Evolutionary conservation across 2,797 vertebrate species (phyloP), one percentile per base, ranked within the genome.

Genomic region (Gallinago nigripennis): DNA sequence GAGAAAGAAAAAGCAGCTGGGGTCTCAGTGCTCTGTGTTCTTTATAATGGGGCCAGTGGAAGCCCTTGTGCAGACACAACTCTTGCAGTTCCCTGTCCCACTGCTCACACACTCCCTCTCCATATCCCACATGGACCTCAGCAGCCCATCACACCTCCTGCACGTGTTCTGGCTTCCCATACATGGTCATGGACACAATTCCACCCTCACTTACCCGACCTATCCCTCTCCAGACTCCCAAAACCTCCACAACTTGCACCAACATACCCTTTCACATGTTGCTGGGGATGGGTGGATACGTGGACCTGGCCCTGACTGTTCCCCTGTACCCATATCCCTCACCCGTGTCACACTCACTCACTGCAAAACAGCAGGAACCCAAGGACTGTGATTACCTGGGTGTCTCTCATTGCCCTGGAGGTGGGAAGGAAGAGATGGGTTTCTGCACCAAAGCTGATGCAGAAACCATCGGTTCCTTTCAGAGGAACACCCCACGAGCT

Each of bases 221-320:
- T 9, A 8, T 33, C 46, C 43, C 54, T 23, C 54, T 57, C 35
- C 72, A 51, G 21, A 15, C 4, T 39, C 20, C 48, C 10, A 0
- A 9, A 28, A 15, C 46, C 46, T 43, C 45, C 0, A 2, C 24
- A 45, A 27, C 51, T 53, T 1, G 3, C 60, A 50, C 41, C 56
- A 48, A 23, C 12, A 20, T 18, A 18, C 15, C 31, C 1, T 0
- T 37, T 35, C 37, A 1, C 75, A 0, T 4, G 41, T 3, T 57
- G 2, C 35, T 21, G 45, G 39, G 39, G 35, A 75, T 51, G 50
- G 11, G 27, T 56, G 84, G 37, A 8, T 27, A 48, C 4, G 12
- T 1, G 19, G 84, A 1, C 8, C 18, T 6, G 11, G 13, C 35
- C 64, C 41, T 45, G 4, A 11, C 27, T 17, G 9, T 4, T 39